phyloP scores from a whole-genome alignment of 2,797 vertebrate genomes.

The Enteromius thamalakanensis region DNA sequence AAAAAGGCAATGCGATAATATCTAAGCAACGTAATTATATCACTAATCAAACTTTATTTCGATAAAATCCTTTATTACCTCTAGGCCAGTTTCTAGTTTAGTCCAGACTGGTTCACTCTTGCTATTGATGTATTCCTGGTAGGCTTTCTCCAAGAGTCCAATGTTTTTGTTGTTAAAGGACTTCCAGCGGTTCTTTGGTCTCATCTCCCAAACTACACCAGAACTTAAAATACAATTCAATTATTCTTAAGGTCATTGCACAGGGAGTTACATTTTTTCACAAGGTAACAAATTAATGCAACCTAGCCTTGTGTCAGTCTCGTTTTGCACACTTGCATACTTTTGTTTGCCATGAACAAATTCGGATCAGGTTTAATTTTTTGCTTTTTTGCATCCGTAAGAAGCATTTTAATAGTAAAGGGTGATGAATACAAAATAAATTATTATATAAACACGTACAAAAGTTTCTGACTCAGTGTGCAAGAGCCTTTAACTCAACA shows the following conservation, averaged over 20 bases:
- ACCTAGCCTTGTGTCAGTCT: no score
- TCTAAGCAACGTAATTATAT: background rate
- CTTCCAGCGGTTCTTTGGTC: conserved; percentile 92
- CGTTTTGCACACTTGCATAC: no score
- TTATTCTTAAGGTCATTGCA: background rate
- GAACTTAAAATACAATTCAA: conserved; percentile 76
- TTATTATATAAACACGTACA: no score
- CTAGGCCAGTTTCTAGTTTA: conserved; percentile 83
- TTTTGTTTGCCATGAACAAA: no score
- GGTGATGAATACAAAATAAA: no score
- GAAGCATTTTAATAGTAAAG: no score
- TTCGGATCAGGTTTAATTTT: no score
- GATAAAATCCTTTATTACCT: conserved; percentile 76
- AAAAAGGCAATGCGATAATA: background rate
- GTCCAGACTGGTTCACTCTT: conserved; percentile 74
- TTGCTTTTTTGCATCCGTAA: no score
- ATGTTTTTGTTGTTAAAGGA: conserved; percentile 93
- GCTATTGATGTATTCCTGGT: conserved; percentile 78
- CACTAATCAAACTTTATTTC: background rate
- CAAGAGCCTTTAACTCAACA: background rate
- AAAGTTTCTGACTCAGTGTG: no score
- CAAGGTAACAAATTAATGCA: no score
- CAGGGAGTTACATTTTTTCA: no score
- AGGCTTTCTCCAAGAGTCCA: conserved; percentile 85
- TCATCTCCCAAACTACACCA: conserved; percentile 95